Evolutionary conservation across 2,888 invertebrate genomes (phyloP), one percentile per base, ranked within the genome.

Genomic region (Diloba caeruleocephala): DNA sequence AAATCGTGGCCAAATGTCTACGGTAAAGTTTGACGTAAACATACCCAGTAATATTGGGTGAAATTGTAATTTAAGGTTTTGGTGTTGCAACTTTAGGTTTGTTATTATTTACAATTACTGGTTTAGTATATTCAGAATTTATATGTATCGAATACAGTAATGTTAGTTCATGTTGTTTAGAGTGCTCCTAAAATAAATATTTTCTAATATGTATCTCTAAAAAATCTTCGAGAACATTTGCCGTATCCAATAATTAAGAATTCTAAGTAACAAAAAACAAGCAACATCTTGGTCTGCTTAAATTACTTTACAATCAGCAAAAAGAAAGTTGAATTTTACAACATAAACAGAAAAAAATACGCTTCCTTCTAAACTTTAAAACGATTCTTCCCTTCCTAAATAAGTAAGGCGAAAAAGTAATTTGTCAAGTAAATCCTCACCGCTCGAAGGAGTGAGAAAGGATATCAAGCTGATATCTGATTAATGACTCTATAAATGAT

Each of bases 401-500:
- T 85, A 89, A 87, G 88, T 84, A 83, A 82, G 85, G 80, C 78
- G 85, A 86, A 87, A 89, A 90, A 89, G 90, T 89, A 89, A 91
- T 91, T 90, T 90, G 90, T 90, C 92, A 92, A 90, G 89, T 85
- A 89, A 89, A 90, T 90, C 90, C 88, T 80, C 71, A 78, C 79
- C 51, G 55, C 62, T 74, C 81, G 74, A 77, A 79, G 76, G 74
- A 80, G 81, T 85, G 81, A 79, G 82, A 67, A 60, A 66, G 71
- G 78, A 74, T 79, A 82, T 77, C 77, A 76, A 74, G 75, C 71
- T 79, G 78, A 80, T 80, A 79, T 78, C 85, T 87, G 86, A 87
- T 87, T 82, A 86, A 87, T 87, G 80, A 77, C 68, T 74, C 70
- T 44, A 78, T 85, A 83, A 84, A 85, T 82, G 85, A 85, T 84